phyloP scores from a whole-genome alignment of 2,888 invertebrate genomes.

The Sepiola atlantica region DNA sequence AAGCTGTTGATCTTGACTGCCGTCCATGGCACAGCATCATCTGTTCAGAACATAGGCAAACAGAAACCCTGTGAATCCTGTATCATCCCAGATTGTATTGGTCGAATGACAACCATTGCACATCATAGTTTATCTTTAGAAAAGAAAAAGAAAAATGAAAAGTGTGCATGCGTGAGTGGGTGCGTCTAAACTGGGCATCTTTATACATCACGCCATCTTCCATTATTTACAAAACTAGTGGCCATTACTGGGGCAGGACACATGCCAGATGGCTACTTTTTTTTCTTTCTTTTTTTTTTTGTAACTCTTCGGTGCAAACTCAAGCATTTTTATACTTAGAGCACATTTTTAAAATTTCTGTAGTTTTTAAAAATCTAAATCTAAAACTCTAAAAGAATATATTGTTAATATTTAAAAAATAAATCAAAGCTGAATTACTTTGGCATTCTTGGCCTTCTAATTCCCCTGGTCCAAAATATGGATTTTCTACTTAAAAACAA shows the following conservation, averaged over 20 bases:
- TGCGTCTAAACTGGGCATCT: not conserved
- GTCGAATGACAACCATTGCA: not conserved
- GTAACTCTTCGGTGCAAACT: not conserved
- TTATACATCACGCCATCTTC: slow-evolving; percentile 19
- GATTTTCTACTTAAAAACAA: slow-evolving; percentile 20
- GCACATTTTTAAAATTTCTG: not conserved
- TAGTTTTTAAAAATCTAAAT: not conserved
- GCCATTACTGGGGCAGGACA: slow-evolving; percentile 21
- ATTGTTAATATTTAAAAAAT: slow-evolving; percentile 11
- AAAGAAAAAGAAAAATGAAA: not conserved
- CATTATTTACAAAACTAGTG: not conserved
- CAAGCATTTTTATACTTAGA: slow-evolving; percentile 1
- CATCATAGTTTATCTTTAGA: not conserved
- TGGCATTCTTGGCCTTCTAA: not conserved
- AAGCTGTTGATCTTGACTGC: slow-evolving; percentile 14
- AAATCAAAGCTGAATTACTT: not conserved
- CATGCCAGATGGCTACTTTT: not conserved
- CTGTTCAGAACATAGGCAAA: slow-evolving; percentile 4
- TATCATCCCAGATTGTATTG: slow-evolving; percentile 32
- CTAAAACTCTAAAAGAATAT: slow-evolving; percentile 15
- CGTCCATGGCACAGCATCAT: slow-evolving; percentile 32
- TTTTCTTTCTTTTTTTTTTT: not conserved
- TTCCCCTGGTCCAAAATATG: not conserved
- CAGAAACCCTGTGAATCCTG: not conserved
- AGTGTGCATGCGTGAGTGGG: not conserved